Base-by-base conservation (phyloP, 2,888 invertebrate species). In the Liopterus haemorrhoidalis region DNA sequence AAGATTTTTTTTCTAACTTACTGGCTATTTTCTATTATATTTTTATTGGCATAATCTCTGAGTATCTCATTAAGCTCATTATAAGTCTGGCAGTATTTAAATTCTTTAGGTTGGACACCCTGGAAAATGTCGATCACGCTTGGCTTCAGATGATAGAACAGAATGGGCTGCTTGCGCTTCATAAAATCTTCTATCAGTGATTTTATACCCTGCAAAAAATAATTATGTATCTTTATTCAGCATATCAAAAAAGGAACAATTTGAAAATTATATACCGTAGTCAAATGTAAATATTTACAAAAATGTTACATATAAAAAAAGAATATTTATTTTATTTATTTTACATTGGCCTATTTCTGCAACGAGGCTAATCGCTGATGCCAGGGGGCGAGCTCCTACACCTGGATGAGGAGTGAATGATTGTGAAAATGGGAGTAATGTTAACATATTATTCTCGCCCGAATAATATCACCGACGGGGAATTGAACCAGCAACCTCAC, bases 141-240 rank as follows among this genome's bases (percentile, higher is more conserved):
- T 2, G 75, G 72, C 54, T 78, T 78, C 40, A 78, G 59, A 52
- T 77, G 76, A 57, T 72, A 73, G 54, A 78, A 78, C 16, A 77
- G 60, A 12, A 78, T 63, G 3, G 74, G 72, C 51, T 77, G 77
- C 15, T 74, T 73, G 46, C 76, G 64, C 41, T 68, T 68, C n/a
- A 70, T 63, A 55, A 76, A 77, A 56, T 77, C 76, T 52, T 75
- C 75, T 37, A 76, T 75, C 22, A 77, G 63, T 41, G 70, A 68
- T 54, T 76, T 76, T 16, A 77, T 70, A 20, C 83, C 83, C 82
- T 83, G 69, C 3, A 62, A 61, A 37, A 42, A 49, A 49, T 43
- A 38, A 33, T 9, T 22, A 22, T 8, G 9, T 22, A 22, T n/a
- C n/a, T 6, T 22, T 9, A 22, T 6, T 22, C 6, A 21, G 14